A percentile compares a stretch with the other conserved stretches of the same genome.
These are phyloP conservation scores for Apodemia duryi DNA, from an alignment of 2,888 invertebrate species.

Conservation along the genomic window DNA sequence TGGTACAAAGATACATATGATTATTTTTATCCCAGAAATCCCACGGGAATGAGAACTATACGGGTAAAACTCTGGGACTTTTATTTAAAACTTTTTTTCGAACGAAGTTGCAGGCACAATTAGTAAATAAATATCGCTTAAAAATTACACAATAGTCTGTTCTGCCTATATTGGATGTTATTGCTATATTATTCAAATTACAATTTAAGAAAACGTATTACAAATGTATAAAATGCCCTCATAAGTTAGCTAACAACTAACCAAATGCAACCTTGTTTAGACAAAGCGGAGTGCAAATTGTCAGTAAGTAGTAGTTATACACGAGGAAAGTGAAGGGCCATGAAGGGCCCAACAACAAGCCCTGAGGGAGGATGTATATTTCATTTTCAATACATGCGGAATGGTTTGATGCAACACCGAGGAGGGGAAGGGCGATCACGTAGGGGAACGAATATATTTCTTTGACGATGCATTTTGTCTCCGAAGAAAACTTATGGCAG, in stretches of 20 bases:
- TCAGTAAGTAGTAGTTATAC: slow-evolving; percentile 55
- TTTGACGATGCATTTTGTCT: slow-evolving; percentile 37
- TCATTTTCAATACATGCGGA: slow-evolving; percentile 54
- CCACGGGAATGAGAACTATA: no score
- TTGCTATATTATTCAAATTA: no score
- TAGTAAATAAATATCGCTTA: no score
- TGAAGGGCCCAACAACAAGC: slow-evolving; percentile 39
- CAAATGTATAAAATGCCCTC: not conserved
- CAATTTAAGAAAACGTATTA: not conserved
- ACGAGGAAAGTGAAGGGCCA: slow-evolving; percentile 39
- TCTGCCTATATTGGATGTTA: no score
- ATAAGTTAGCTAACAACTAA: not conserved
- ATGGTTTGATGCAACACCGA: slow-evolving; percentile 34
- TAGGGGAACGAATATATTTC: slow-evolving; percentile 47
- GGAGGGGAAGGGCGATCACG: slow-evolving; percentile 31
- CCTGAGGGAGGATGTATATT: slow-evolving; percentile 52
- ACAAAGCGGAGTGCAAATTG: slow-evolving; percentile 32
- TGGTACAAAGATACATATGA: no score
- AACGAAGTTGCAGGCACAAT: no score
- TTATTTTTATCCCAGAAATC: no score
- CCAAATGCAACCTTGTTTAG: not conserved
- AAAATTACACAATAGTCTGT: no score
- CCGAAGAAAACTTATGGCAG: slow-evolving; percentile 25
- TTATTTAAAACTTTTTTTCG: no score
- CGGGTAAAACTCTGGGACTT: no score